Base-by-base conservation (phyloP, 2,113 vertebrate genomes). In the Laterallus jamaicensis region DNA sequence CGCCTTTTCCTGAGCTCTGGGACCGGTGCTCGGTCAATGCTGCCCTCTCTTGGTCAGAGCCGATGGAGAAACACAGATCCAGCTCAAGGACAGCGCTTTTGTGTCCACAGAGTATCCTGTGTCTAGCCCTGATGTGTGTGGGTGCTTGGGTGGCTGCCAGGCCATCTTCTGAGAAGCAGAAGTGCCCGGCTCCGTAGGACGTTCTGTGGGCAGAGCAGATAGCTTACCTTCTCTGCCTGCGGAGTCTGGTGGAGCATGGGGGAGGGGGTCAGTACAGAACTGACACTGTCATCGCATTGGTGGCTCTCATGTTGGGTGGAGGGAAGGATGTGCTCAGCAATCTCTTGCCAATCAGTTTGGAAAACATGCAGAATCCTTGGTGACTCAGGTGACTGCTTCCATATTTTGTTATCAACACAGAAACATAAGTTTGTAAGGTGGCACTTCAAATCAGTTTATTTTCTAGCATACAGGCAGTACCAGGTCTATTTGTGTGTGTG, bases 21-120 rank as follows among this genome's bases (percentile, higher is more conserved):
- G 37, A 74, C 25, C 7, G 49, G 39, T 50, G 35, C 56, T 79
- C 1, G 28, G 89, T 83, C 95, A 82, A 28, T 93, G 94, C 92
- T 90, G 96, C 88, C 93, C 92, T 95, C 95, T 97, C 47, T 86
- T 64, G 96, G 94, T 37, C 70, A 79, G 54, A 95, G 18, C 8
- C 8, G 52, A 18, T 63, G 56, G 10, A 66, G 52, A 67, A 89
- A 56, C 82, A 69, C 32, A 50, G 14, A 31, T 25, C 14, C 35
- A 4, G 28, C 14, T 39, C 73, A 54, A 68, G 26, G 7, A 17
- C 37, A 9, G 13, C 3, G 5, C 37, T 60, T 19, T 73, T 18
- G 15, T 62, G 26, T 60, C 52, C 14, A 15, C 20, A n/a, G 55
- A 49, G 25, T 66, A n/a, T 8, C 76, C 37, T 10, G 4, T 40